A percentile compares a stretch with the other conserved stretches of the same genome.
These are phyloP conservation scores for Calameuta pallipes DNA, from an alignment of 2,888 invertebrate species.

Conservation along the genomic window DNA sequence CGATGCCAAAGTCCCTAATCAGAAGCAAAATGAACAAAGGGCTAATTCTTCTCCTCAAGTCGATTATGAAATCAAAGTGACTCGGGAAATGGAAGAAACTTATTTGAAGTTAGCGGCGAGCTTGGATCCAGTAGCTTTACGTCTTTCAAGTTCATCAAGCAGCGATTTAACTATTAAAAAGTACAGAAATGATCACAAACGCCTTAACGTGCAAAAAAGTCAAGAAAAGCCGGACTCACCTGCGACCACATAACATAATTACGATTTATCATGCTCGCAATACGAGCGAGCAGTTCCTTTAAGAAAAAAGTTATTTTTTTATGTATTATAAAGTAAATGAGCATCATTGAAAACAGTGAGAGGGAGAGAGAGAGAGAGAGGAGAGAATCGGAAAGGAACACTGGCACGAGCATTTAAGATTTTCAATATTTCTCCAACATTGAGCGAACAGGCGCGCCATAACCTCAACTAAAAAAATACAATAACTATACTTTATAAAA, in stretches of 20 bases:
- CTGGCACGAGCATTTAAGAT: too few species aligned
- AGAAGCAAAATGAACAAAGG: not conserved
- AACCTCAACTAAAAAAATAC: too few species aligned
- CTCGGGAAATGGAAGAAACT: conserved; percentile 62
- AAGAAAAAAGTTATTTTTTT: conserved; percentile 14
- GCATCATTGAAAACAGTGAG: too few species aligned
- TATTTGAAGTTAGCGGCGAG: conserved; percentile 61
- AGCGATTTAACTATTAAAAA: conserved; percentile 60
- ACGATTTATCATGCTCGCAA: conserved; percentile 1
- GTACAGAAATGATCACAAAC: conserved; percentile 59
- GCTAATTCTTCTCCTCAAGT: conserved; percentile 21
- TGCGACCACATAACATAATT: conserved; percentile 33
- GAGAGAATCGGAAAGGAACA: too few species aligned
- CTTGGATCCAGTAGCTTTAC: conserved; percentile 51
- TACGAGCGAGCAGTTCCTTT: conserved; percentile 26
- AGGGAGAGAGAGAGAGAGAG: too few species aligned
- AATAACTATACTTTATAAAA: too few species aligned
- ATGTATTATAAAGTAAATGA: too few species aligned
- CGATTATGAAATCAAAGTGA: conserved; percentile 56
- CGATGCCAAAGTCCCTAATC: conserved; percentile 37
- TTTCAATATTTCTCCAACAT: too few species aligned
- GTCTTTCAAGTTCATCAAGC: conserved; percentile 38
- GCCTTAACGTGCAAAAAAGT: conserved; percentile 44
- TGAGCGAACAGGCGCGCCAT: too few species aligned
- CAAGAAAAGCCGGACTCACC: conserved; percentile 41